Percentiles rank a stretch among this genome's conserved stretches.
These are phyloP conservation scores for Naso thynnoides DNA, from an alignment of 2,797 vertebrate genomes.

Conservation along the genomic window DNA sequence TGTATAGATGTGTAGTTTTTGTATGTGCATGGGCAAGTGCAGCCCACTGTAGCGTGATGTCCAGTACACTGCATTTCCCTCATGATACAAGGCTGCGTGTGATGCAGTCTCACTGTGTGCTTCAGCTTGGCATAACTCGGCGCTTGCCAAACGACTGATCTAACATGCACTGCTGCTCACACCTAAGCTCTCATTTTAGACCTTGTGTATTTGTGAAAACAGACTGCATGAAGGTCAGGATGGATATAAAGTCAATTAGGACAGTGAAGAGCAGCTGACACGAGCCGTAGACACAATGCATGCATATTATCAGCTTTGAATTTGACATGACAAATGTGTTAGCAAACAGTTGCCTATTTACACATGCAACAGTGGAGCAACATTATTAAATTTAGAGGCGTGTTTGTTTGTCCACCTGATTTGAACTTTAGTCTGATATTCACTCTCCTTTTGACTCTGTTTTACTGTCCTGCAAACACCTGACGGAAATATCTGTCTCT, in stretches of 20 bases:
- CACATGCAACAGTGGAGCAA: not conserved
- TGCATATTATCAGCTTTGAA: not conserved
- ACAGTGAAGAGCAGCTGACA: not conserved
- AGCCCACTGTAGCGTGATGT: constrained; percentile 47
- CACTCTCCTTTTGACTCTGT: not conserved
- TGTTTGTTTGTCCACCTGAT: not conserved
- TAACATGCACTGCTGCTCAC: not conserved
- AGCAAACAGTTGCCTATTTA: not conserved
- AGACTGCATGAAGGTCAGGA: not conserved
- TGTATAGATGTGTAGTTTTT: constrained; percentile 27
- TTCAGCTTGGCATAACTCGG: constrained; percentile 26
- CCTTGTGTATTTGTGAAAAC: not conserved
- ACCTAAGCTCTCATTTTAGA: constrained; percentile 7
- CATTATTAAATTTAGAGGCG: not conserved
- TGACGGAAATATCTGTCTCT: not conserved
- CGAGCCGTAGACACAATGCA: not conserved
- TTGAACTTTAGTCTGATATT: not conserved
- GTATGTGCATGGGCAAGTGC: constrained; percentile 7
- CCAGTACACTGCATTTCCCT: constrained; percentile 29
- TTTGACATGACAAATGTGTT: not conserved
- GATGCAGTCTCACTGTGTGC: constrained; percentile 5
- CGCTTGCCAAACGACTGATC: not conserved
- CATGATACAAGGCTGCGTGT: constrained; percentile 13
- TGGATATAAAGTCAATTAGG: not conserved
- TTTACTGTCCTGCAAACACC: constrained; percentile 2